phyloP scores from a whole-genome alignment of 2,113 vertebrate species.

The Xyrauchen texanus region DNA sequence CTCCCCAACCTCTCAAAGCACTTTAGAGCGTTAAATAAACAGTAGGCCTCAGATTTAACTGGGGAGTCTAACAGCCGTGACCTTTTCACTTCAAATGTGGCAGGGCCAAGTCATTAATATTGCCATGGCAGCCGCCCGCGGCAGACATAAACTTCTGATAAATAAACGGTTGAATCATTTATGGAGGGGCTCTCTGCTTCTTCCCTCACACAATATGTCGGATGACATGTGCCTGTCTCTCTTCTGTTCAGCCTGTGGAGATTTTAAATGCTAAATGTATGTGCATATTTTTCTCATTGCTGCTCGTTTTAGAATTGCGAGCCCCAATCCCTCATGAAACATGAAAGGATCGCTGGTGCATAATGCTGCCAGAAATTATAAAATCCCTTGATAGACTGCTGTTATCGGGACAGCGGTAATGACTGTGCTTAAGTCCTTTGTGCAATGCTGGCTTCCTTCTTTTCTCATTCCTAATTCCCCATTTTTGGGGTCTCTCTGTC shows the following conservation, averaged over 20 bases:
- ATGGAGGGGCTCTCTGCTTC: slow-evolving; percentile 73
- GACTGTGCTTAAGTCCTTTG: slow-evolving; percentile 86
- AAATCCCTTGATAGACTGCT: slow-evolving; percentile 85
- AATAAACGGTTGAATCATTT: slow-evolving; percentile 88
- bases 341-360: slow-evolving; percentile 96
- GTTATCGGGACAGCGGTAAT: slow-evolving; percentile 90
- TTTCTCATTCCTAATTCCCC: slow-evolving; percentile 64
- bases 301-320: slow-evolving; percentile 92
- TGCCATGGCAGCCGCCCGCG: slow-evolving; percentile 72
- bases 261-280: slow-evolving; percentile 95
- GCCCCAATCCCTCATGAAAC: slow-evolving; percentile 83
- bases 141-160: slow-evolving; percentile 84
- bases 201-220: slow-evolving; percentile 75
- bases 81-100: slow-evolving; percentile 67
- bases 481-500: slow-evolving; percentile 71
- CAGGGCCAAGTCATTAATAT: slow-evolving; percentile 69
- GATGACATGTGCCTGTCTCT: slow-evolving; percentile 87
- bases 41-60: slow-evolving; percentile 61
- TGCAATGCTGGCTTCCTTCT: slow-evolving; percentile 62
- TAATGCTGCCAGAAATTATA: slow-evolving; percentile 94
- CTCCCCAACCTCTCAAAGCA: slow-evolving; percentile 32
- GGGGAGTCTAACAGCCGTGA: slow-evolving; percentile 66
- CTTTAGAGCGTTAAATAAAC: slow-evolving; percentile 51
- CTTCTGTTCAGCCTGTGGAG: slow-evolving; percentile 89
- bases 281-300: slow-evolving; percentile 97